Conservation (phyloP, 2,888 invertebrate genomes). For the Thysanoteuthis rhombus region DNA sequence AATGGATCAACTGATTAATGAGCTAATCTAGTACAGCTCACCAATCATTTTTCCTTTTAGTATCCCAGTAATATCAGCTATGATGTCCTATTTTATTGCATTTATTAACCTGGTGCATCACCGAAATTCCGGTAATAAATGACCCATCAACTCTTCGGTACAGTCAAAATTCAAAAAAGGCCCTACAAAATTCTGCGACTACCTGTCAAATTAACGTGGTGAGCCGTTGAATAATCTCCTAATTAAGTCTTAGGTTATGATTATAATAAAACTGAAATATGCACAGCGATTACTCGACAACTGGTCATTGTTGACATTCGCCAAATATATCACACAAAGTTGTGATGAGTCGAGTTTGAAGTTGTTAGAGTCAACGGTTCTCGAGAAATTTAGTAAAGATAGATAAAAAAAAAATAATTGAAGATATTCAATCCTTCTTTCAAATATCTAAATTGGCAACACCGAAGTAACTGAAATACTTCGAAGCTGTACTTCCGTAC, state of each 20-base stretch:
- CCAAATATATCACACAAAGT: too few relatives aligned
- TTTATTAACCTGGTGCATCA: neutral
- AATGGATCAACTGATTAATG: too few relatives aligned
- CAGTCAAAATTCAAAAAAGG: neutral
- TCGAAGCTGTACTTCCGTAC: too few relatives aligned
- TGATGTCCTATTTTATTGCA: neutral
- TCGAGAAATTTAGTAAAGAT: too few relatives aligned
- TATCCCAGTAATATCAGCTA: neutral
- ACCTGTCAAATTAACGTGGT: neutral
- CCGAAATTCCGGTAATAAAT: neutral
- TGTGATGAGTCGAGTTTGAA: too few relatives aligned
- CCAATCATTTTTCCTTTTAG: neutral
- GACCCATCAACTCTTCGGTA: neutral
- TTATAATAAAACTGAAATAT: neutral
- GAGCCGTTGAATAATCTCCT: neutral
- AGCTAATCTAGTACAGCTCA: neutral
- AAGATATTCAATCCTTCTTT: too few relatives aligned
- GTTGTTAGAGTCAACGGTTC: too few relatives aligned
- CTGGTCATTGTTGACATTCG: too few relatives aligned
- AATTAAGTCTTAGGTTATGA: neutral
- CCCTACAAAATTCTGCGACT: neutral
- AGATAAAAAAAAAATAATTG: too few relatives aligned
- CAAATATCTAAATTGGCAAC: too few relatives aligned
- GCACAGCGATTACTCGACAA: too few relatives aligned
- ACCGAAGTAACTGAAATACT: too few relatives aligned